Evolutionary conservation across 2,888 invertebrate species (phyloP).

Genomic region (Drosophila paranaensis): DNA sequence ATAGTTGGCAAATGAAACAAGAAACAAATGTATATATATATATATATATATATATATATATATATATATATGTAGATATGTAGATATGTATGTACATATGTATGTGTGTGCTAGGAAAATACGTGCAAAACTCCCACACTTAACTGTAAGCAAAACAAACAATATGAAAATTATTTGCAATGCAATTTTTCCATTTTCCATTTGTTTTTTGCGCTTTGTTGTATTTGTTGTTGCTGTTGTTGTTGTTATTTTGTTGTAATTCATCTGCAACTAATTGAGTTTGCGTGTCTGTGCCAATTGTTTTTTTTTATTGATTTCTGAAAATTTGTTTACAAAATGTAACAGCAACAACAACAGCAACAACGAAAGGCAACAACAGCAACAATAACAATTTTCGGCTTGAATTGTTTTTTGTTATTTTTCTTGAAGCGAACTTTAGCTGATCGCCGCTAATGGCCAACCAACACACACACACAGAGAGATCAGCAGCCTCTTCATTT

Average conservation of each 20-base stretch:
- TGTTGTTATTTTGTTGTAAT: conserved; percentile 33
- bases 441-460: conserved; percentile 34
- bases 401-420: conserved; percentile 52
- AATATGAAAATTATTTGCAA: conserved; percentile 47
- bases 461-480: background rate
- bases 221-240: background rate
- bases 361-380: conserved; percentile 1
- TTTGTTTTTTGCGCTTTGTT: background rate
- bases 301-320: conserved; percentile 66
- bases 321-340: conserved; percentile 67
- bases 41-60: background rate
- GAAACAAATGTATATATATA: background rate
- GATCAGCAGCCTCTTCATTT: conserved; percentile 31
- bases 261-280: conserved; percentile 74
- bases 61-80: background rate
- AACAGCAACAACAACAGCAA: conserved; percentile 33
- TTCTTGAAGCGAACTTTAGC: conserved; percentile 36
- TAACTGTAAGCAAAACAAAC: conserved; percentile 38
- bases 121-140: conserved; percentile 48
- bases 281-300: conserved; percentile 75
- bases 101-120: background rate
- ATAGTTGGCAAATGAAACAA: background rate
- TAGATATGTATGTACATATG: background rate
- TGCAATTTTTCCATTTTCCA: conserved; percentile 25
- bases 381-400: conserved; percentile 61